Conservation (phyloP, 2,888 invertebrate genomes). For the Acrobasis repandana region DNA sequence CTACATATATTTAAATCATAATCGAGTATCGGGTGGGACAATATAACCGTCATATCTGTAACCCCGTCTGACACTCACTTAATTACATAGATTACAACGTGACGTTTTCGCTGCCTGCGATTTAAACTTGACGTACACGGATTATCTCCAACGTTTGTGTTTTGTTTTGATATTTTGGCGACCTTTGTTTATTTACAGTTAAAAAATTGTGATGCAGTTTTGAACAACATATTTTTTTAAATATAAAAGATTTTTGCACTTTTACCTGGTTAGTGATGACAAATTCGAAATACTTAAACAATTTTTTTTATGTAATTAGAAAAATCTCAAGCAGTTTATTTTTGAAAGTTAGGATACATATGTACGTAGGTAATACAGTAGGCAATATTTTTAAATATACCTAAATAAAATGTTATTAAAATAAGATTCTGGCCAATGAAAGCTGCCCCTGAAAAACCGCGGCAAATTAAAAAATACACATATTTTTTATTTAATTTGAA, state of each 20-base stretch:
- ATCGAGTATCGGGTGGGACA: conserved; percentile 28
- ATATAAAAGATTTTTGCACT: no score
- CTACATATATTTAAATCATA: conserved; percentile 6
- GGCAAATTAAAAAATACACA: no score
- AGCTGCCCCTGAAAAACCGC: no score
- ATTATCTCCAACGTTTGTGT: conserved; percentile 48
- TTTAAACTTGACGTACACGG: conserved; percentile 74
- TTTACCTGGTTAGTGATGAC: not conserved
- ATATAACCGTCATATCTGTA: conserved; percentile 41
- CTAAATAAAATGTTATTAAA: no score
- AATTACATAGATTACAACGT: conserved; percentile 81
- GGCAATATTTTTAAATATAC: no score
- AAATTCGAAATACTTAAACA: not conserved
- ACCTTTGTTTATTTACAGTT: conserved; percentile 14
- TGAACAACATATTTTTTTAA: conserved; percentile 15
- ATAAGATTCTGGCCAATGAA: no score
- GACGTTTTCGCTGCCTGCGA: conserved; percentile 72
- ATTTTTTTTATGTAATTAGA: no score
- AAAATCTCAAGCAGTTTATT: no score
- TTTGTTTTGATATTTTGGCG: conserved; percentile 5
- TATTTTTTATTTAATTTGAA: no score
- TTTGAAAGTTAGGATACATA: no score
- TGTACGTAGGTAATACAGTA: no score
- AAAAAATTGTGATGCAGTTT: not conserved
- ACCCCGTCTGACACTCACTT: conserved; percentile 74